Conservation (phyloP, 1,140 invertebrate genomes). For the Sminthurides bifidus region DNA sequence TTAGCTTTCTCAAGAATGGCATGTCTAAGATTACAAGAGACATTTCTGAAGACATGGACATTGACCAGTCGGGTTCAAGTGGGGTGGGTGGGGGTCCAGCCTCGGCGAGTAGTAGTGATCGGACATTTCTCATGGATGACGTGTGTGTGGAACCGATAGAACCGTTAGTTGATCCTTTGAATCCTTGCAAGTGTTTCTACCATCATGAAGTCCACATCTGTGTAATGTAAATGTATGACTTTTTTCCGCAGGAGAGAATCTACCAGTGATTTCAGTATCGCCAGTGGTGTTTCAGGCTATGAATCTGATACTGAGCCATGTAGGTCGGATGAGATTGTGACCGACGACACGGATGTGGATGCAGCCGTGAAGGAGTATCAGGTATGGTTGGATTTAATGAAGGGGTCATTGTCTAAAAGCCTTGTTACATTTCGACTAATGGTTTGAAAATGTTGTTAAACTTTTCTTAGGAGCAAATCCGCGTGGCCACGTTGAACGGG, state of each 20-base stretch:
- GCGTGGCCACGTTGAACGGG: conserved; percentile 25
- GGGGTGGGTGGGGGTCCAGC: neutral
- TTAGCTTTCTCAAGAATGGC: conserved; percentile 29
- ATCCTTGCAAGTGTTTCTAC: neutral
- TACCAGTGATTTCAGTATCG: conserved; percentile 18
- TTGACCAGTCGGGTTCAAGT: neutral
- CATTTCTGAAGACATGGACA: conserved; percentile 13
- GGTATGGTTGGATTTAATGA: neutral
- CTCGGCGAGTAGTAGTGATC: conserved; percentile 7
- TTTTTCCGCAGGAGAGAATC: conserved; percentile 13
- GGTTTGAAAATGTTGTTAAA: neutral
- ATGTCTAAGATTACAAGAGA: conserved; percentile 22
- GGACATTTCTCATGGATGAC: conserved; percentile 28
- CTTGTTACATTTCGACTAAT: neutral
- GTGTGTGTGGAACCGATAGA: conserved; percentile 23
- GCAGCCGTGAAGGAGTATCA: conserved; percentile 29
- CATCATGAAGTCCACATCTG: neutral
- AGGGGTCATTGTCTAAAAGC: neutral
- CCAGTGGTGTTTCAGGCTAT: conserved; percentile 30
- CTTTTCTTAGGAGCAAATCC: conserved; percentile 13
- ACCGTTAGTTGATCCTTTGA: neutral
- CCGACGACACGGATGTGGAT: conserved; percentile 30
- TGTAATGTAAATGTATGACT: no score
- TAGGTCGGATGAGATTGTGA: conserved; percentile 8
- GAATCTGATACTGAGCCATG: conserved; percentile 23